Evolutionary conservation across 2,797 vertebrate genomes (phyloP).

Genomic region (Ispidina lecontei): DNA sequence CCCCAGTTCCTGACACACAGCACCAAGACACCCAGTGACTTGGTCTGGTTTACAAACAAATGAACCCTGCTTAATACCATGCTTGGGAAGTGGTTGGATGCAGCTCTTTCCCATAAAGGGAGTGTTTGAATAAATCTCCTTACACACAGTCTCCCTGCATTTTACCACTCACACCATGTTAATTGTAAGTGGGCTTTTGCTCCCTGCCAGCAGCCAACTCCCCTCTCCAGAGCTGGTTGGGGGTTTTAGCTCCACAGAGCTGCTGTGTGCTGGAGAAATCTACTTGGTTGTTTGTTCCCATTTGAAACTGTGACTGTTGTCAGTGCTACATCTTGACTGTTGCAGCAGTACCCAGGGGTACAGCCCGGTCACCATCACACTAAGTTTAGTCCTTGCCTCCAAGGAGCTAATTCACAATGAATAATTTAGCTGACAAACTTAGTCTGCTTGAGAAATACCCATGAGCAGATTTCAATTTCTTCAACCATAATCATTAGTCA

Average conservation of each 20-base stretch:
- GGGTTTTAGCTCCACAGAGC: not conserved
- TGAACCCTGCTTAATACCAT: not conserved
- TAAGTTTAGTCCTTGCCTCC: slow-evolving; percentile 28
- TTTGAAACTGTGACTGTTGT: not conserved
- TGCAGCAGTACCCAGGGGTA: slow-evolving; percentile 19
- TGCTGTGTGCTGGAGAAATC: not conserved
- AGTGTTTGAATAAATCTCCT: not conserved
- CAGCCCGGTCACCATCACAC: not conserved
- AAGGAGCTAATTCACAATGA: slow-evolving; percentile 61
- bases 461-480: slow-evolving; percentile 40
- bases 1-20: not conserved
- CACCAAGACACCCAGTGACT: not conserved
- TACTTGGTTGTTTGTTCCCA: not conserved
- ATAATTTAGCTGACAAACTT: slow-evolving; percentile 61
- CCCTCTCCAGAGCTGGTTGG: not conserved
- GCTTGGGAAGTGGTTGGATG: not conserved
- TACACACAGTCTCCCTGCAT: not conserved
- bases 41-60: not conserved
- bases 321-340: not conserved
- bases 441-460: slow-evolving; percentile 53
- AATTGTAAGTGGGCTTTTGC: not conserved
- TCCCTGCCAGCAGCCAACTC: not conserved
- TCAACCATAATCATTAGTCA: slow-evolving; percentile 36
- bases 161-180: not conserved
- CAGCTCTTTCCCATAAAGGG: not conserved